phyloP scores from a whole-genome alignment of 2,113 vertebrate genomes.

The Nothocercus julius region DNA sequence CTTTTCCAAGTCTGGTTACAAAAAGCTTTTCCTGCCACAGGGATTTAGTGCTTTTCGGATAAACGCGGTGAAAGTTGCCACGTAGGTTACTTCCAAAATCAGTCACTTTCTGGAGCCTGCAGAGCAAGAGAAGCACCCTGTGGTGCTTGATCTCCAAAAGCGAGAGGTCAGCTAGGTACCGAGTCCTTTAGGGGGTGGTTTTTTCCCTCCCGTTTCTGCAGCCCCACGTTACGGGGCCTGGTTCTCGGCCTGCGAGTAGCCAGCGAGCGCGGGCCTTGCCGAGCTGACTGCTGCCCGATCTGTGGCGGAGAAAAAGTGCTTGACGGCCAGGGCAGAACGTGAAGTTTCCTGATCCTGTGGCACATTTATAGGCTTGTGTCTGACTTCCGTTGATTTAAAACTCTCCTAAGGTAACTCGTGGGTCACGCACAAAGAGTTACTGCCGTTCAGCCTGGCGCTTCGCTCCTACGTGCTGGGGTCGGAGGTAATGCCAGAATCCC shows the following conservation, averaged over 20 bases:
- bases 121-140: not conserved
- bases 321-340: not conserved
- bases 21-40: not conserved
- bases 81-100: not conserved
- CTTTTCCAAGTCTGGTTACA: not conserved
- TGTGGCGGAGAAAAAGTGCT: not conserved
- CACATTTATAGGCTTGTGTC: not conserved
- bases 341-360: not conserved
- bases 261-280: constrained; percentile 31
- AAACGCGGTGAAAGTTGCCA: rapidly evolving
- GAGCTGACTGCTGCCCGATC: not conserved
- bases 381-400: constrained; percentile 48
- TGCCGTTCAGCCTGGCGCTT: not conserved
- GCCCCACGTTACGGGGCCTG: not conserved
- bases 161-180: not conserved
- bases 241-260: constrained; percentile 27
- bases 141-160: not conserved
- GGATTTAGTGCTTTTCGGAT: not conserved
- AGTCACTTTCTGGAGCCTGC: not conserved
- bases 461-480: constrained; percentile 32
- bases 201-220: not conserved
- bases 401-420: not conserved
- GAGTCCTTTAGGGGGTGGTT: not conserved
- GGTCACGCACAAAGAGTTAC: not conserved
- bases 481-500: not conserved